Percentiles rank a stretch among this genome's conserved stretches.
Evolutionary conservation across 2,113 vertebrate species (phyloP).

Genomic region (Orthonyx spaldingii): DNA sequence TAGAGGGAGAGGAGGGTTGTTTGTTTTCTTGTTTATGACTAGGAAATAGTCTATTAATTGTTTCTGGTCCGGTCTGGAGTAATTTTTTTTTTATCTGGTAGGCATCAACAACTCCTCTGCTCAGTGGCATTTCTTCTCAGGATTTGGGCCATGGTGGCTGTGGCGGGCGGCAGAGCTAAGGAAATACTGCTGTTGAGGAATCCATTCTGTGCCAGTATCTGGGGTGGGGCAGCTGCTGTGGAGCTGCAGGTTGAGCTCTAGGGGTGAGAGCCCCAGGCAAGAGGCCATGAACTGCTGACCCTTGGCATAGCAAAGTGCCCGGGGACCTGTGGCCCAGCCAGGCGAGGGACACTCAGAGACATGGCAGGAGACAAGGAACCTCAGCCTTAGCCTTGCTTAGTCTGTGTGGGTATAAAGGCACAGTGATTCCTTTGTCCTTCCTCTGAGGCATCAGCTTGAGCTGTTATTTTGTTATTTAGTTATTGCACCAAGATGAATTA

Average conservation of each 20-base stretch:
- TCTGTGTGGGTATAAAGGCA: not conserved
- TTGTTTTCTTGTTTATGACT: not conserved
- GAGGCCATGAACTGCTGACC: not conserved
- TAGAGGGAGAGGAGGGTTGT: not conserved
- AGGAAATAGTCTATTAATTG: not conserved
- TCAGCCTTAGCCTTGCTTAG: not conserved
- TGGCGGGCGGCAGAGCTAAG: not conserved
- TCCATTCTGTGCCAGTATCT: not conserved
- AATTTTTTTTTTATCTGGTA: not conserved
- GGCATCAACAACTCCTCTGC: not conserved
- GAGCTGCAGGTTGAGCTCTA: not conserved
- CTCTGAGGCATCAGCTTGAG: too few species aligned
- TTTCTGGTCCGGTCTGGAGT: not conserved
- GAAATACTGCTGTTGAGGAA: not conserved
- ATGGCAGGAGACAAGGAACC: not conserved
- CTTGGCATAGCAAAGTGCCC: not conserved
- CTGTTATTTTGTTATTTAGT: not conserved
- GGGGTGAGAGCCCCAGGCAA: not conserved
- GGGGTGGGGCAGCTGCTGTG: not conserved
- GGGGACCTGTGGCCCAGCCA: not conserved
- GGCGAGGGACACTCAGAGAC: not conserved
- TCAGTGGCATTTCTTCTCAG: not conserved
- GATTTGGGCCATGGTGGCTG: not conserved
- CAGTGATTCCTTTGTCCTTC: not conserved
- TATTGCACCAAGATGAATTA: not conserved